Percentiles rank a stretch among this genome's conserved stretches.
These are phyloP conservation scores for Drosophila melanosoma DNA, from an alignment of 2,888 invertebrate genomes.

Conservation along the genomic window DNA sequence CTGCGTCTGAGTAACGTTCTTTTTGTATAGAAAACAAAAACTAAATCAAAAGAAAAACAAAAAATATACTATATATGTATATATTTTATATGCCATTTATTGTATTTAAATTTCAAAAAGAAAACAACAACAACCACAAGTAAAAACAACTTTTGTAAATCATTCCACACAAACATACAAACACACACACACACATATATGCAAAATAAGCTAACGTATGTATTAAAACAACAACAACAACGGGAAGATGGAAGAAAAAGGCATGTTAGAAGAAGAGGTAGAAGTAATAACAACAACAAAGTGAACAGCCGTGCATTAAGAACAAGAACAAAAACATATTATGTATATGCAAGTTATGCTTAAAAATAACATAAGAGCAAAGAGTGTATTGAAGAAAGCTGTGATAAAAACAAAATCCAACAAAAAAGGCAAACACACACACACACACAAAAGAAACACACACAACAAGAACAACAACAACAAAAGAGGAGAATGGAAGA, in stretches of 20 bases:
- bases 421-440: conserved; percentile 49
- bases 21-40: conserved; percentile 51
- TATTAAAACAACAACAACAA: conserved; percentile 47
- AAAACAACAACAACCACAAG: conserved; percentile 29
- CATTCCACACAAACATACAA: conserved; percentile 62
- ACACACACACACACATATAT: conserved; percentile 5
- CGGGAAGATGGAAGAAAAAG: conserved; percentile 21
- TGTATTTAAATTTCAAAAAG: conserved; percentile 70
- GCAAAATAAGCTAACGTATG: conserved; percentile 69
- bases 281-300: conserved; percentile 20
- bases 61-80: conserved; percentile 46
- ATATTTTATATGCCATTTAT: conserved; percentile 80
- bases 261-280: conserved; percentile 42
- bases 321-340: conserved; percentile 33
- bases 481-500: conserved; percentile 7
- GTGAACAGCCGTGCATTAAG: conserved; percentile 59
- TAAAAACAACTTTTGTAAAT: conserved; percentile 68
- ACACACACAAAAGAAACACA: conserved; percentile 38
- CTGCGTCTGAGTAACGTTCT: conserved; percentile 65
- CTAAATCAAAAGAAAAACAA: conserved; percentile 31
- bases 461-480: conserved; percentile 41
- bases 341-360: conserved; percentile 78
- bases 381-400: conserved; percentile 68
- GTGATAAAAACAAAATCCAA: conserved; percentile 68
- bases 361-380: conserved; percentile 69